Evolutionary conservation across 2,888 invertebrate genomes (phyloP).

Genomic region (Dromius quadrimaculatus): DNA sequence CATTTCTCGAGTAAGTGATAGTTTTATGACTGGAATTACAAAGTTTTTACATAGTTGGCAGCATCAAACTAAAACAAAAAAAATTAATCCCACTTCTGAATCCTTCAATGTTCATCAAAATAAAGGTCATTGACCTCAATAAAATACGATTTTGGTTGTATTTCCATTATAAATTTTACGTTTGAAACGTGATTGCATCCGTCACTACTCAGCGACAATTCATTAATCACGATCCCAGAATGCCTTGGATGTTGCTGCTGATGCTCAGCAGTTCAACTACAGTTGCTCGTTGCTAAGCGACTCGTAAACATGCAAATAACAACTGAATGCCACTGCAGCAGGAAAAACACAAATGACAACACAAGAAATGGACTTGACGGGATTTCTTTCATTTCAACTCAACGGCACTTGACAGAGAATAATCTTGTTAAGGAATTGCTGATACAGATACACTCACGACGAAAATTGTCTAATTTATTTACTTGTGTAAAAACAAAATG

Average conservation of each 20-base stretch:
- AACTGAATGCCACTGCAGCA: conserved; percentile 13
- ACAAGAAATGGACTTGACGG: conserved; percentile 32
- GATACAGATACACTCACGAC: conserved; percentile 13
- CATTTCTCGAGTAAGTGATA: neutral
- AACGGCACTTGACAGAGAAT: conserved; percentile 19
- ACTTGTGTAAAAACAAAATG: no score
- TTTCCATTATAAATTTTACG: conserved; percentile 43
- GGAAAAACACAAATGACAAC: conserved; percentile 40
- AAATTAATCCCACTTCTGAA: no score
- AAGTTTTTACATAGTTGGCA: no score
- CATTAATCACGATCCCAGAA: conserved; percentile 40
- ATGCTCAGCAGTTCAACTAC: neutral
- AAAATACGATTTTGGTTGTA: no score
- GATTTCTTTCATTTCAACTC: conserved; percentile 10
- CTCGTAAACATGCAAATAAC: conserved; percentile 48
- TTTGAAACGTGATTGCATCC: conserved; percentile 40
- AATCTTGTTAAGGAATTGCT: conserved; percentile 29
- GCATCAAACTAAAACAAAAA: no score
- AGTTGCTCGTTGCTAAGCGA: conserved; percentile 28
- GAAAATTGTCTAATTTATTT: no score
- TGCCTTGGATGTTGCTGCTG: conserved; percentile 18
- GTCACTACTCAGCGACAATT: conserved; percentile 30
- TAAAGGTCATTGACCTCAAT: no score
- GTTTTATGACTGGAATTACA: no score
- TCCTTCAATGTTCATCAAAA: no score